Evolutionary conservation across 2,888 invertebrate genomes (phyloP), one percentile per base, ranked within the genome.

Genomic region (Euphydryas editha): DNA sequence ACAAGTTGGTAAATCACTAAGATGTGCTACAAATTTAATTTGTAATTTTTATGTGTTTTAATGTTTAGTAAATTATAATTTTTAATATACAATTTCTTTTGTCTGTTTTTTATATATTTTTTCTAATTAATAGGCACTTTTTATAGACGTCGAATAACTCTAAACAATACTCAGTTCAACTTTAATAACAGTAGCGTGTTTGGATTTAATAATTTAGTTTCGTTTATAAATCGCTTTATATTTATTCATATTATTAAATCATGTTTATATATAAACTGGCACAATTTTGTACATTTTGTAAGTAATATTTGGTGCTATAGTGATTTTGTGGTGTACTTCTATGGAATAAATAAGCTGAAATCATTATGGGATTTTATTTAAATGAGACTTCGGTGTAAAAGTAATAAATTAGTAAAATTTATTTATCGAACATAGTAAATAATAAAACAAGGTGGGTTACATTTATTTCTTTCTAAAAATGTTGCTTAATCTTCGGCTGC

Each of bases 231-330:
- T 60, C 21, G 59, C 61, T 67, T 71, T 68, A 61, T 61, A 61
- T 73, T 67, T 65, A 67, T 59, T 67, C 68, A 61, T 62, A 61
- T 67, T 62, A 61, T 67, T 70, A 21, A 30, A 74, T 75, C 75
- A 49, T 57, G 37, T 59, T 39, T 75, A 71, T 68, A 78, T 78
- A 49, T 30, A 75, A 81, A 79, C 77, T 80, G 82, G 90, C 91
- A 91, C 90, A 90, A 91, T 90, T 91, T 91, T 91, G 88, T 91
- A 92, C 88, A 90, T 90, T 88, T 90, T 89, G 84, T 90, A 90
- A 86, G 86, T 90, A 90, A 90, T 89, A 83, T 89, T 88, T 88
- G 91, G 91, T 92, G 91, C 91, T 92, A 91, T 83, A 87, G 85
- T 85, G 85, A 85, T 87, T 85, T 84, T 77, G 81, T 83, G 82